These are phyloP conservation scores for Sialis fuliginosa DNA, from an alignment of 2,888 invertebrate species.

Conservation along the genomic window DNA sequence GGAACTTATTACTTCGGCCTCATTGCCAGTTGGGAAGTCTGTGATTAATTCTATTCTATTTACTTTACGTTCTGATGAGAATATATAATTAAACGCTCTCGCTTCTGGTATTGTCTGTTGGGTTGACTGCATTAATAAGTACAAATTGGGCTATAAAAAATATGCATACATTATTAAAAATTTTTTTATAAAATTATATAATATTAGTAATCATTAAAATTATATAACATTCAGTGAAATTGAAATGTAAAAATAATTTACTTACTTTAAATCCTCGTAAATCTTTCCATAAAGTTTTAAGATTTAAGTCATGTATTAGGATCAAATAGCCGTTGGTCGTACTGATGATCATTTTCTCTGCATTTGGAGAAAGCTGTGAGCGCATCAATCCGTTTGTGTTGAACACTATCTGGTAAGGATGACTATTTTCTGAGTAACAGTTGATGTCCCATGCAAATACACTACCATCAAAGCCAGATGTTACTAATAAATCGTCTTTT, in stretches of 20 bases:
- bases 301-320: constrained; percentile 73
- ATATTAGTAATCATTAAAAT: not conserved
- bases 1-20: constrained; percentile 81
- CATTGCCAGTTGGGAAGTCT: constrained; percentile 73
- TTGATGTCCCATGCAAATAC: constrained; percentile 92
- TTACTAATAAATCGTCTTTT: constrained; percentile 66
- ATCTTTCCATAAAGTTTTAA: constrained; percentile 61
- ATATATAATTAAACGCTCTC: constrained; percentile 65
- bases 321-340: constrained; percentile 82
- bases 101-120: constrained; percentile 66
- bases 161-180: not conserved
- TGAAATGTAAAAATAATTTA: constrained; percentile 4
- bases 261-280: constrained; percentile 67
- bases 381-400: constrained; percentile 73
- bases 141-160: constrained; percentile 62
- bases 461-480: constrained; percentile 84
- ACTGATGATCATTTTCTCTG: constrained; percentile 74
- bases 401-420: constrained; percentile 66
- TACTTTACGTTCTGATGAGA: constrained; percentile 48
- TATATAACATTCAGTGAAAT: not conserved
- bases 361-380: constrained; percentile 72
- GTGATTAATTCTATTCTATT: constrained; percentile 82
- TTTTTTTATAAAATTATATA: not conserved
- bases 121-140: constrained; percentile 75
- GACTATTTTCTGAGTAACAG: constrained; percentile 59